phyloP scores from a whole-genome alignment of 2,797 vertebrate species.

The Peromyscus aztecus region DNA sequence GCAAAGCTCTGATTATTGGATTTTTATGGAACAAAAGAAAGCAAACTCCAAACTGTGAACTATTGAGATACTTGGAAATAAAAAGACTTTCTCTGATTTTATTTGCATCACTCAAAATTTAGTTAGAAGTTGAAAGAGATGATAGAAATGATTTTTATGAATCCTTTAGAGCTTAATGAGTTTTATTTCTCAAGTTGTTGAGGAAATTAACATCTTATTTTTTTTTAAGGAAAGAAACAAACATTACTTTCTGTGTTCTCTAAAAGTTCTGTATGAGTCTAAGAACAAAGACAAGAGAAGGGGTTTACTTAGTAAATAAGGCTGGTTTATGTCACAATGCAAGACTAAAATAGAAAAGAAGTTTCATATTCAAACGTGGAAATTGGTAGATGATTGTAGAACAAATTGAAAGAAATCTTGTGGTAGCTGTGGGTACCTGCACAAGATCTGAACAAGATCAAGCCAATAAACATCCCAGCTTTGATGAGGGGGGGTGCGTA shows the following conservation, averaged over 20 bases:
- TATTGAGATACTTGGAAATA: slow-evolving; percentile 13
- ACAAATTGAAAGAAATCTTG: background rate
- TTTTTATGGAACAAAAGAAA: slow-evolving; percentile 20
- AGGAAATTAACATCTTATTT: slow-evolving; percentile 63
- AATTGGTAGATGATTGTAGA: background rate
- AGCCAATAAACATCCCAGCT: background rate
- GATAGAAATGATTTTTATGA: slow-evolving; percentile 67
- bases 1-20: slow-evolving; percentile 32
- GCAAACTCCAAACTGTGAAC: slow-evolving; percentile 23
- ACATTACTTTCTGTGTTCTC: background rate
- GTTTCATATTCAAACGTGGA: background rate
- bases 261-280: background rate
- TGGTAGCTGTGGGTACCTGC: background rate
- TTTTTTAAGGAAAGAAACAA: slow-evolving; percentile 22
- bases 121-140: slow-evolving; percentile 56
- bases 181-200: slow-evolving; percentile 75
- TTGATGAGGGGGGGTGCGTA: too few relatives aligned
- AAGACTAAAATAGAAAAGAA: background rate
- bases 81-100: slow-evolving; percentile 51
- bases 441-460: background rate
- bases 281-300: background rate
- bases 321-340: background rate
- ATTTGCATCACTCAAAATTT: slow-evolving; percentile 62
- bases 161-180: slow-evolving; percentile 53
- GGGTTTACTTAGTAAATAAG: background rate